These are phyloP conservation scores for Diadegma fenestrale DNA, from an alignment of 2,888 invertebrate species.

Conservation along the genomic window DNA sequence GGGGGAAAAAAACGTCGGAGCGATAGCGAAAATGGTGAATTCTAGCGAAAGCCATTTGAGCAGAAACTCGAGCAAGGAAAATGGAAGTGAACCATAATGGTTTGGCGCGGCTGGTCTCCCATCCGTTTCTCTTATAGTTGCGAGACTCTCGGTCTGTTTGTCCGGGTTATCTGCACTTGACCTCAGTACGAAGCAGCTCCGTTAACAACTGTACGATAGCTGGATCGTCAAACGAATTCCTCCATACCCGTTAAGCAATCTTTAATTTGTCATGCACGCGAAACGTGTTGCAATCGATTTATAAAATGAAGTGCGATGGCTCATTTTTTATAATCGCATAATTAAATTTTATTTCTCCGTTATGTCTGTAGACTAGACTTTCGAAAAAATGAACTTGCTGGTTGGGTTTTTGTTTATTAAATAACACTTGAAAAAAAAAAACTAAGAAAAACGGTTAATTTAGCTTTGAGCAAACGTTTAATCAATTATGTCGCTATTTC, in stretches of 20 bases:
- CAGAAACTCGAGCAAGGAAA: neutral
- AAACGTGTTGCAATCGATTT: slow-evolving; percentile 69
- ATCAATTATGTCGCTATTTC: slow-evolving; percentile 68
- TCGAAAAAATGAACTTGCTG: neutral
- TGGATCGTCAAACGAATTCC: slow-evolving; percentile 43
- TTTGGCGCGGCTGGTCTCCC: slow-evolving; percentile 63
- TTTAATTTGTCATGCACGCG: slow-evolving; percentile 73
- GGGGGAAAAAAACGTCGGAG: neutral
- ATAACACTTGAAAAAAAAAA: neutral
- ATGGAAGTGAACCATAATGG: slow-evolving; percentile 28
- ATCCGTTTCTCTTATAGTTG: slow-evolving; percentile 60
- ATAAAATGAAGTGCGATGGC: slow-evolving; percentile 38
- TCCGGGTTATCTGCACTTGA: slow-evolving; percentile 75
- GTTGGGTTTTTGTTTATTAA: neutral
- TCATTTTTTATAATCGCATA: neutral
- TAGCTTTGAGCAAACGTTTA: slow-evolving; percentile 50
- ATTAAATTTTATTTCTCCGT: neutral
- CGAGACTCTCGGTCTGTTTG: slow-evolving; percentile 25
- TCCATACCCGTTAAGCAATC: slow-evolving; percentile 58
- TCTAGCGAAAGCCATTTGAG: neutral
- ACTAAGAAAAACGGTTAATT: slow-evolving; percentile 22
- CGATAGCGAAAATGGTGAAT: neutral
- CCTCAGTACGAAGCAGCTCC: slow-evolving; percentile 65
- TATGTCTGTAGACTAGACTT: neutral
- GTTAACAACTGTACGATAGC: slow-evolving; percentile 71